Percentiles rank a stretch among this genome's conserved stretches.
Conservation (phyloP, 2,797 vertebrate genomes). For the Pipistrellus nathusii region DNA sequence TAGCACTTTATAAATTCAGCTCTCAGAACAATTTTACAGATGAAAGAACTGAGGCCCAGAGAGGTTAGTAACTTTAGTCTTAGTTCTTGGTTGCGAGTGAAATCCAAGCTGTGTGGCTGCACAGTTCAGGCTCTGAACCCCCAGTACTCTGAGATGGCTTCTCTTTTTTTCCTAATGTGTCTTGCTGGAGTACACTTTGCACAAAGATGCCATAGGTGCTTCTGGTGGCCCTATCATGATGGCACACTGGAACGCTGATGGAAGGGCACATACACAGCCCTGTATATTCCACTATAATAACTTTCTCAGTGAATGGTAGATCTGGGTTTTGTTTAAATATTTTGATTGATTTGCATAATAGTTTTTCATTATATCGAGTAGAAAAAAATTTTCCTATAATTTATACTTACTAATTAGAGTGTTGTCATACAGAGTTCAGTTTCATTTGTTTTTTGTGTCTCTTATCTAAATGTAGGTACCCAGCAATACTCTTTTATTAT, state of each 20-base stretch:
- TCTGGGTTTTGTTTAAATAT: background rate
- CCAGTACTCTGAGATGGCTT: background rate
- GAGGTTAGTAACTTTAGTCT: background rate
- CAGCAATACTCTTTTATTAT: background rate
- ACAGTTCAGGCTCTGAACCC: background rate
- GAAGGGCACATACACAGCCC: background rate
- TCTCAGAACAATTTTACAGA: background rate
- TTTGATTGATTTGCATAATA: background rate
- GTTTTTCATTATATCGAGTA: background rate
- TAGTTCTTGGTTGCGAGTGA: background rate
- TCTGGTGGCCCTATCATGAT: background rate
- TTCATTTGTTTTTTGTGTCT: background rate
- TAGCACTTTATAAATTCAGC: background rate
- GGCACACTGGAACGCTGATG: background rate
- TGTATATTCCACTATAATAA: background rate
- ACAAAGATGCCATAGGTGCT: background rate
- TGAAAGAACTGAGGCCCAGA: background rate
- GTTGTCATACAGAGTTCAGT: background rate
- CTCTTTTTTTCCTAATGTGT: background rate
- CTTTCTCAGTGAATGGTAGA: background rate
- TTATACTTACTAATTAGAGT: background rate
- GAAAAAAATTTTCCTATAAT: background rate
- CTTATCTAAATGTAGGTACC: background rate
- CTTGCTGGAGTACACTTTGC: background rate
- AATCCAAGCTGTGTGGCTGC: background rate